These are phyloP conservation scores for Philhelius pedissequus DNA, from an alignment of 2,888 invertebrate species.

Conservation along the genomic window DNA sequence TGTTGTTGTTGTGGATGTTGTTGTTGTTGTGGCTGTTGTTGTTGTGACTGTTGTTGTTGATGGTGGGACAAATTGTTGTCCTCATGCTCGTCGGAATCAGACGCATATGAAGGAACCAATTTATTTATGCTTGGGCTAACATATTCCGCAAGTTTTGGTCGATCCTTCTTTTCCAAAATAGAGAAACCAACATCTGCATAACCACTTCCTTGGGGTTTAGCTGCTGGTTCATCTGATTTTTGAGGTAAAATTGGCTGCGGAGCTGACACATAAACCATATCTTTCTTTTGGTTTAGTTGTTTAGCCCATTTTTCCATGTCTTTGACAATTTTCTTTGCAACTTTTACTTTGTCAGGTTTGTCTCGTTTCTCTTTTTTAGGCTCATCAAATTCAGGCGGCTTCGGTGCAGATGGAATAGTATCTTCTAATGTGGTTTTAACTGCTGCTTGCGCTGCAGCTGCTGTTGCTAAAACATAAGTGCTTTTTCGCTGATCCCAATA, in stretches of 20 bases:
- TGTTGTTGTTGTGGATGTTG: constrained; percentile 71
- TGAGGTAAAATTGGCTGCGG: constrained; percentile 74
- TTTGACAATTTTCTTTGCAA: constrained; percentile 98
- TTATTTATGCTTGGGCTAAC: constrained; percentile 78
- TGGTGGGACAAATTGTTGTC: constrained; percentile 59
- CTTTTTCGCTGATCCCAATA: constrained; percentile 93
- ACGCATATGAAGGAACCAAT: constrained; percentile 88
- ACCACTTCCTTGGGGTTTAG: constrained; percentile 78
- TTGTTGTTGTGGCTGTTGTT: constrained; percentile 81
- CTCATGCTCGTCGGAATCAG: constrained; percentile 80
- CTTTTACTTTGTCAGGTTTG: constrained; percentile 96
- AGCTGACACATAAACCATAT: constrained; percentile 79
- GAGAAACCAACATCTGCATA: constrained; percentile 96
- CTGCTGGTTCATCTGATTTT: constrained; percentile 70
- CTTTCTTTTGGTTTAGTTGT: constrained; percentile 97
- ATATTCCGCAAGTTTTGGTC: constrained; percentile 74
- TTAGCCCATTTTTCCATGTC: constrained; percentile 94
- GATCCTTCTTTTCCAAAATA: constrained; percentile 89
- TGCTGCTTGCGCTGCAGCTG: constrained; percentile 75
- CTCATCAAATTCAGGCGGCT: constrained; percentile 69
- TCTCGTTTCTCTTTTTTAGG: constrained; percentile 80
- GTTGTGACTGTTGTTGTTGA: constrained; percentile 36
- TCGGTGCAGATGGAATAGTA: constrained; percentile 60
- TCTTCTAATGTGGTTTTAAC: constrained; percentile 72
- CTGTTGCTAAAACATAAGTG: constrained; percentile 80